A percentile compares a stretch with the other conserved stretches of the same genome.
These are phyloP conservation scores for Microtus oregoni DNA, from an alignment of 2,113 vertebrate species.

Conservation along the genomic window DNA sequence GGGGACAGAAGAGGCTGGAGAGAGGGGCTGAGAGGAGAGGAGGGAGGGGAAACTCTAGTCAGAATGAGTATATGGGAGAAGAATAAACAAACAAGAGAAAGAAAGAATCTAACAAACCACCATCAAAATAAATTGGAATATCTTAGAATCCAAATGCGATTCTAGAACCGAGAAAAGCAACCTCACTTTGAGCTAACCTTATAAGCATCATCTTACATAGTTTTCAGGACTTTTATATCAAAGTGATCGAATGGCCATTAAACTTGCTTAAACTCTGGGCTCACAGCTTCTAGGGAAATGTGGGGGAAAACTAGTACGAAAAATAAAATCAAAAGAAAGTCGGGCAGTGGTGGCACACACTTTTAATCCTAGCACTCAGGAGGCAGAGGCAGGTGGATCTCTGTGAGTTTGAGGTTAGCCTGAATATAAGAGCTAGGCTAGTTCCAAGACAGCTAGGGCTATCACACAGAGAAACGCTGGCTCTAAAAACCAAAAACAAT, in stretches of 20 bases:
- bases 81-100: neutral
- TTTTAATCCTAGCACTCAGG: too few relatives aligned
- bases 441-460: too few relatives aligned
- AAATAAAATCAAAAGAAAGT: conserved; percentile 6
- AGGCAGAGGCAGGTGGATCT: too few relatives aligned
- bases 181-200: neutral
- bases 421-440: too few relatives aligned
- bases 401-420: too few relatives aligned
- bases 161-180: neutral
- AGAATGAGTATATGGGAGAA: neutral
- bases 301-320: neutral
- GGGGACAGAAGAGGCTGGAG: neutral
- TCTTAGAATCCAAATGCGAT: neutral
- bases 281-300: conserved; percentile 1
- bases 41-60: neutral
- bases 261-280: neutral
- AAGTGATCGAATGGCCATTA: neutral
- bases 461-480: too few relatives aligned
- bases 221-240: conserved; percentile 19
- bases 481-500: too few relatives aligned
- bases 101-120: neutral
- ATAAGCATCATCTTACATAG: neutral
- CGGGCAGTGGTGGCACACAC: too few relatives aligned
- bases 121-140: neutral
- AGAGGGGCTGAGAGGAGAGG: neutral